Evolutionary conservation across 1,140 invertebrate genomes (phyloP).

Genomic region (Pogonus chalceus): DNA sequence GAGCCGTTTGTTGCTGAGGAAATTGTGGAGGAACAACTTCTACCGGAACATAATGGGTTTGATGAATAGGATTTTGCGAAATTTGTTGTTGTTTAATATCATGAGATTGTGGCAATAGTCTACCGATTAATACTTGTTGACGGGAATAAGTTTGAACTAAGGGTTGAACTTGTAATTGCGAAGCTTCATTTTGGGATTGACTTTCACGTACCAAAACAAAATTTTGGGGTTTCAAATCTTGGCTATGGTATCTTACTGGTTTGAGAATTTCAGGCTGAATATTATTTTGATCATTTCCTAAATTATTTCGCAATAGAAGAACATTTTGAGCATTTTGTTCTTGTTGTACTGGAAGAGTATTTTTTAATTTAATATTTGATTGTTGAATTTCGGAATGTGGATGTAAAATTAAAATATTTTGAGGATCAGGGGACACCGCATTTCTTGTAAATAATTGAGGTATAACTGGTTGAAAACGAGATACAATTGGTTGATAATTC

Average conservation of each 20-base stretch:
- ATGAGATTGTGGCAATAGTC: not conserved
- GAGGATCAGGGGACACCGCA: not conserved
- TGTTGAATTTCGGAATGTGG: not conserved
- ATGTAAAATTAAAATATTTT: not conserved
- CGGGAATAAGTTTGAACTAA: not conserved
- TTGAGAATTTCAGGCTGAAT: not conserved
- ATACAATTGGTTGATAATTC: not conserved
- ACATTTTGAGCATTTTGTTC: not conserved
- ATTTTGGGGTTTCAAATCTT: not conserved
- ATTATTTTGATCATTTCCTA: not conserved
- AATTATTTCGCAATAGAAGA: not conserved
- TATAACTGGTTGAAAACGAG: not conserved
- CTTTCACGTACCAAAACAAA: not conserved
- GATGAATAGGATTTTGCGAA: not conserved
- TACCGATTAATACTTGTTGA: not conserved
- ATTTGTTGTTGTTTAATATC: constrained; percentile 1
- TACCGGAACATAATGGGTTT: constrained; percentile 1
- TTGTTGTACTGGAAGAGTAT: not conserved
- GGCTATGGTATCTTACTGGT: not conserved
- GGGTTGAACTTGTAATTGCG: not conserved
- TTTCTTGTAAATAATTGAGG: not conserved
- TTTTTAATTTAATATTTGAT: not conserved
- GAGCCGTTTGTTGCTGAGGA: not conserved
- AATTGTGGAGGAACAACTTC: not conserved
- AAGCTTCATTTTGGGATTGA: not conserved